phyloP scores from a whole-genome alignment of 2,888 invertebrate species.

The Watsonalla binaria region DNA sequence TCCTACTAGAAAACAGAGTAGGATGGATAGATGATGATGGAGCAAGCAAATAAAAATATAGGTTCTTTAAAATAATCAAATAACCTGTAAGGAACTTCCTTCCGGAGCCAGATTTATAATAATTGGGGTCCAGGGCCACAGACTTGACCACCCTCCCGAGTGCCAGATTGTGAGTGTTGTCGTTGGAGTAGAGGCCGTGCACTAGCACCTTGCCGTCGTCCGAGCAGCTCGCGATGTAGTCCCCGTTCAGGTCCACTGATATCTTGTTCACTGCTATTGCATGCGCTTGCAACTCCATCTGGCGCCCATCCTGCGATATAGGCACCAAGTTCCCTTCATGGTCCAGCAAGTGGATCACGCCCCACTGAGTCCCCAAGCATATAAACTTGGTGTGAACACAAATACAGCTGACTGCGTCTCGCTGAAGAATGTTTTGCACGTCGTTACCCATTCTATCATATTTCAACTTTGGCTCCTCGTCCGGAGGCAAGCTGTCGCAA shows the following conservation, averaged over 20 bases:
- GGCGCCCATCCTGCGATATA: constrained; percentile 77
- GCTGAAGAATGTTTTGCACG: constrained; percentile 88
- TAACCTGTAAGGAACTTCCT: constrained; percentile 87
- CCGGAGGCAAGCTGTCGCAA: constrained; percentile 64
- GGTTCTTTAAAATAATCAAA: background rate
- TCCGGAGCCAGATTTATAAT: constrained; percentile 86
- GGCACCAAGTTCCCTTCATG: constrained; percentile 91
- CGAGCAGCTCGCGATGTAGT: constrained; percentile 94
- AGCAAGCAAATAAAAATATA: no score
- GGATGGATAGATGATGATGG: no score
- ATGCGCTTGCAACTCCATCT: constrained; percentile 87
- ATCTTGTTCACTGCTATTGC: constrained; percentile 96
- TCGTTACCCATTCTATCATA: constrained; percentile 94
- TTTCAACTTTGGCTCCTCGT: constrained; percentile 91
- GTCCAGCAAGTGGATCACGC: constrained; percentile 92
- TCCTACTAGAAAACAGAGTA: background rate
- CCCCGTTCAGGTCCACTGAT: constrained; percentile 95
- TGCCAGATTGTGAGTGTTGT: constrained; percentile 87
- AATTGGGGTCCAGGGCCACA: constrained; percentile 91
- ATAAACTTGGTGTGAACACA: constrained; percentile 97
- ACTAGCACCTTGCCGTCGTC: constrained; percentile 93
- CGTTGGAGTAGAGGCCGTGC: constrained; percentile 90
- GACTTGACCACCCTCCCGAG: constrained; percentile 91
- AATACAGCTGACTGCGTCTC: constrained; percentile 92
- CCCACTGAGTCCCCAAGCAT: constrained; percentile 95